Conservation (phyloP, 2,797 vertebrate species). For the Poeciliopsis presidionis region DNA sequence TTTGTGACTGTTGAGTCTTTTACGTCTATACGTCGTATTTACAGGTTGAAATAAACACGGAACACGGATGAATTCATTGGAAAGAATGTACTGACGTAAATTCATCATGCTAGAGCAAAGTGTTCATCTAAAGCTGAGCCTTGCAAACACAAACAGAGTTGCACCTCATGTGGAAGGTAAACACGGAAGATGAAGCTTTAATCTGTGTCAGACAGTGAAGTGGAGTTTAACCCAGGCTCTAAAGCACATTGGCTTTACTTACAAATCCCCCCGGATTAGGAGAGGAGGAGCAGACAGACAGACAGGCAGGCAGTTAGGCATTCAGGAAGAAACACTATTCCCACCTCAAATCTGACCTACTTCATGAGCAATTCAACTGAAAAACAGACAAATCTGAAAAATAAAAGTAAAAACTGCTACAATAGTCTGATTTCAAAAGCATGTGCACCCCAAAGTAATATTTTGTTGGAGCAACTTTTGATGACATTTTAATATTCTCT, state of each 20-base stretch:
- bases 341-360: neutral
- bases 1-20: neutral
- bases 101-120: neutral
- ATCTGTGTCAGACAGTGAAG: constrained; percentile 29
- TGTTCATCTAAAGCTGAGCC: neutral
- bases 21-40: neutral
- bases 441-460: neutral
- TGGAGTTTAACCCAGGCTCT: constrained; percentile 12
- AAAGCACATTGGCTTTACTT: constrained; percentile 45
- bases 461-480: neutral
- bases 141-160: neutral
- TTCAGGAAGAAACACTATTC: neutral
- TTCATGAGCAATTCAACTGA: neutral
- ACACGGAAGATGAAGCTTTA: constrained; percentile 30
- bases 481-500: neutral
- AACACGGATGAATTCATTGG: neutral
- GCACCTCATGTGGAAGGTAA: constrained; percentile 22
- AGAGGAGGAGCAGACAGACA: neutral
- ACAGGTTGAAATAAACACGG: neutral
- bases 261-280: constrained; percentile 60
- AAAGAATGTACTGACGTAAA: too few relatives aligned
- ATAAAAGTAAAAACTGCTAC: neutral
- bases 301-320: neutral
- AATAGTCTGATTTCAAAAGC: neutral
- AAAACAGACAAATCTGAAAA: neutral